Percentiles rank a stretch among this genome's conserved stretches.
Conservation (phyloP, 1,140 invertebrate genomes). For the Drosophila sp. region DNA sequence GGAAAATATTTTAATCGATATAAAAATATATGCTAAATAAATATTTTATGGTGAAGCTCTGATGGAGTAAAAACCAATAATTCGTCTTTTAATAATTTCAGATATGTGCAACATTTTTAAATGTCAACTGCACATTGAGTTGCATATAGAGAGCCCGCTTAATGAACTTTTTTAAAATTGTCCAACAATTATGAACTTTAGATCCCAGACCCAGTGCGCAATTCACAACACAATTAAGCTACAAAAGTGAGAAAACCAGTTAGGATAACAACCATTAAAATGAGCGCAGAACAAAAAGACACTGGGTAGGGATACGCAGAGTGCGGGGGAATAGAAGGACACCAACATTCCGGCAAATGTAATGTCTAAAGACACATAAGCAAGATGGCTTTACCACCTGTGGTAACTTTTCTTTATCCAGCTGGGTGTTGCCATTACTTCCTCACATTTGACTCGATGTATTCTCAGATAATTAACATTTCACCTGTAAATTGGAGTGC, state of each 20-base stretch:
- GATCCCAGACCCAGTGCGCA: slow-evolving; percentile 1
- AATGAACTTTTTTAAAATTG: slow-evolving; percentile 14
- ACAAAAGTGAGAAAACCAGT: slow-evolving; percentile 50
- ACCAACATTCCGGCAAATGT: slow-evolving; percentile 31
- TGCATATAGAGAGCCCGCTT: slow-evolving; percentile 1
- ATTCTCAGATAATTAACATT: slow-evolving; percentile 69
- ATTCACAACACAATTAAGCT: slow-evolving; percentile 35
- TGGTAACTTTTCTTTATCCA: slow-evolving; percentile 3
- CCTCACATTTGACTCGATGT: slow-evolving; percentile 31
- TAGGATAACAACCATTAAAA: slow-evolving; percentile 46
- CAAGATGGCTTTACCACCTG: slow-evolving; percentile 29
- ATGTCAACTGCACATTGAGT: slow-evolving; percentile 8
- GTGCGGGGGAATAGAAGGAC: not conserved
- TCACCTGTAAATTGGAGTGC: slow-evolving; percentile 38
- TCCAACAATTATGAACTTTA: slow-evolving; percentile 41
- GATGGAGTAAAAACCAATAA: slow-evolving; percentile 47
- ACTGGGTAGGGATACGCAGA: slow-evolving; percentile 17
- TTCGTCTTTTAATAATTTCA: not conserved
- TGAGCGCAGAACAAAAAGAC: slow-evolving; percentile 50
- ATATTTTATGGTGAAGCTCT: slow-evolving; percentile 54
- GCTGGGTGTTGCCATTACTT: slow-evolving; percentile 30
- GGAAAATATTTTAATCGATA: slow-evolving; percentile 69
- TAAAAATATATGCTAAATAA: slow-evolving; percentile 60
- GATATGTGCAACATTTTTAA: not conserved
- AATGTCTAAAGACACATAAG: slow-evolving; percentile 45